phyloP scores from a whole-genome alignment of 2,113 vertebrate species.

The Oenanthe oenanthe region DNA sequence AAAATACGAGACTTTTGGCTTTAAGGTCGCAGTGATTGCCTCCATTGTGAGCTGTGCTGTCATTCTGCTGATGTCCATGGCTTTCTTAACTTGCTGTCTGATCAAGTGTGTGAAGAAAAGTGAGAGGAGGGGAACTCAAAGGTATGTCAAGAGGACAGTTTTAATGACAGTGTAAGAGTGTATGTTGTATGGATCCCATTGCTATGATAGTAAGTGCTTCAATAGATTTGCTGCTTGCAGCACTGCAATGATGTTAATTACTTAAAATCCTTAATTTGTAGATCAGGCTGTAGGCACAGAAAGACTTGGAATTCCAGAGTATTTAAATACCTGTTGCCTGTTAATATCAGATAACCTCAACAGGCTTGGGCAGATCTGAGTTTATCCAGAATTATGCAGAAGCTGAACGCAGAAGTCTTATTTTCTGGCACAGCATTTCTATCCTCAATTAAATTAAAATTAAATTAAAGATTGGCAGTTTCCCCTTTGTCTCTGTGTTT shows the following conservation, averaged over 20 bases:
- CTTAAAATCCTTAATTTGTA: neutral
- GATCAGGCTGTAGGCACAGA: neutral
- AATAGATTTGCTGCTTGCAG: neutral
- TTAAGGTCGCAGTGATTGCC: slow-evolving; percentile 86
- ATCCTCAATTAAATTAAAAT: neutral
- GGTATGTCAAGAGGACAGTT: slow-evolving; percentile 63
- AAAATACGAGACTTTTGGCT: slow-evolving; percentile 81
- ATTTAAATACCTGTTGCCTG: neutral
- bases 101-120: slow-evolving; percentile 82
- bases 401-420: neutral
- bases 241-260: neutral
- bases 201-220: neutral
- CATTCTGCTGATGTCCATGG: slow-evolving; percentile 90
- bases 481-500: neutral
- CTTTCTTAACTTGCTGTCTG: slow-evolving; percentile 91
- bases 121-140: slow-evolving; percentile 74
- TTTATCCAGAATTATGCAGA: neutral
- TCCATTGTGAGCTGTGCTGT: slow-evolving; percentile 88
- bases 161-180: neutral
- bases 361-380: neutral
- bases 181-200: neutral
- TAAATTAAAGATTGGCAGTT: neutral
- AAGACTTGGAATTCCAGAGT: neutral
- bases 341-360: neutral
- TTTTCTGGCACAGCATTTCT: neutral